A percentile compares a stretch with the other conserved stretches of the same genome.
These are phyloP conservation scores for Meliscaeva auricollis DNA, from an alignment of 2,888 invertebrate species.

Conservation along the genomic window DNA sequence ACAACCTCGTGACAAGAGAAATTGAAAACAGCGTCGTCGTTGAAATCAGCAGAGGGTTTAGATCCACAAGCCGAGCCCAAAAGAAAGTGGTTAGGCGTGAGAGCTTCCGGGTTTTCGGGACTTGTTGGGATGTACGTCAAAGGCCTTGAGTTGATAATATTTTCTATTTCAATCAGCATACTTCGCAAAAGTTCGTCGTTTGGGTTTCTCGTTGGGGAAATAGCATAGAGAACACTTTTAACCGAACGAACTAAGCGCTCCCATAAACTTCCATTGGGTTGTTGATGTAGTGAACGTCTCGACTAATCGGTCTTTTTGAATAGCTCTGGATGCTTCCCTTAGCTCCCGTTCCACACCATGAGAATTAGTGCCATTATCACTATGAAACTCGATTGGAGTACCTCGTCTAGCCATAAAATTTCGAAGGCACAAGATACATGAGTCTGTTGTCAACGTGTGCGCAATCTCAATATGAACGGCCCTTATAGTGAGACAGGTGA, in stretches of 20 bases:
- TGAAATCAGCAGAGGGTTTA: too few relatives aligned
- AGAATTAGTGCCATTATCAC: conserved; percentile 76
- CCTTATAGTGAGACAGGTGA: not conserved
- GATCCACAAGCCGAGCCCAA: too few relatives aligned
- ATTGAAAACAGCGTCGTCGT: too few relatives aligned
- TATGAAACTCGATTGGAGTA: conserved; percentile 45
- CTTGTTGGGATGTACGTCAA: not conserved
- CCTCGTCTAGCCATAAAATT: conserved; percentile 63
- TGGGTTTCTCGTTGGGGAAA: not conserved
- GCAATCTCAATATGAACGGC: not conserved
- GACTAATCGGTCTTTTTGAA: too few relatives aligned
- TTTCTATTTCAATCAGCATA: not conserved
- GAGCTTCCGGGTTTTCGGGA: not conserved
- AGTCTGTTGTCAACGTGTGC: not conserved
- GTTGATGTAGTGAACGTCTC: not conserved
- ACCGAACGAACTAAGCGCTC: conserved; percentile 7
- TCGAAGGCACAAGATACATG: not conserved
- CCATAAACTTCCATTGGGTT: conserved; percentile 23
- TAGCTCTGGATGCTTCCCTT: too few relatives aligned
- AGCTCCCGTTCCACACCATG: conserved; percentile 61
- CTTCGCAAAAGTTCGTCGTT: not conserved
- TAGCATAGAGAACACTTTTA: not conserved
- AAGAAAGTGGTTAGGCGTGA: not conserved
- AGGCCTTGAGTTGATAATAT: not conserved
- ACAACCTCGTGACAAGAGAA: too few relatives aligned